Evolutionary conservation across 2,888 invertebrate genomes (phyloP), one percentile per base, ranked within the genome.

Genomic region (Sphinx pinastri): DNA sequence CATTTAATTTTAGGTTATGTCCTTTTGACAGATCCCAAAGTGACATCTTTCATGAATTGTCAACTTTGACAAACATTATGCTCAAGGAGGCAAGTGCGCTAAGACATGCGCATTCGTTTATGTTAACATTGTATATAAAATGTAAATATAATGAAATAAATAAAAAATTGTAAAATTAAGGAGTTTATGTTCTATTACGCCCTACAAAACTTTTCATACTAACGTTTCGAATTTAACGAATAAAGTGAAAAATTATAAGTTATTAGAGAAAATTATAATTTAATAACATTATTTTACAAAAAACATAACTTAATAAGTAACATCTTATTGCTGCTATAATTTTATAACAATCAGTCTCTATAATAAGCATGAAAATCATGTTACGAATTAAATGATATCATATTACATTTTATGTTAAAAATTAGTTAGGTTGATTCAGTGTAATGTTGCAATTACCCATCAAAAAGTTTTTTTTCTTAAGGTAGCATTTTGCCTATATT

Each of bases 131-230:
- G 93, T 93, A 93, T 88, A 93, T 93, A 93, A 91, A 89, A 89
- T 93, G 93, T 93, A 93, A 90, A 91, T 91, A 90, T 84, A 87
- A 69, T 86, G 89, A 91, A 92, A 86, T 88, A 83, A 87, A 91
- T 90, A 92, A 92, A 92, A 63, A 92, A 91, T 89, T 85, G 88
- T 84, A 89, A 90, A 90, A 88, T 68, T 68, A 47, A 19, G 13
- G 19, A 13, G 13, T 63, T 49, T 60, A 11, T 63, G 7, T 66
- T 70, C 54, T 75, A 72, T 13, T 67, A 75, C 59, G 52, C 38
- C 54, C 19, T 16, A 0, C 38, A 49, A 51, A 13, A 8, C 25
- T 47, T 70, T 70, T 63, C 0, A 38, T n/a, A 38, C 16, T 55
- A 25, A 1, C 4, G 0, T n/a, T 47, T 60, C 6, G 13, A 16